Evolutionary conservation across 2,888 invertebrate genomes (phyloP), one percentile per base, ranked within the genome.

Genomic region (Hipparchia semele): DNA sequence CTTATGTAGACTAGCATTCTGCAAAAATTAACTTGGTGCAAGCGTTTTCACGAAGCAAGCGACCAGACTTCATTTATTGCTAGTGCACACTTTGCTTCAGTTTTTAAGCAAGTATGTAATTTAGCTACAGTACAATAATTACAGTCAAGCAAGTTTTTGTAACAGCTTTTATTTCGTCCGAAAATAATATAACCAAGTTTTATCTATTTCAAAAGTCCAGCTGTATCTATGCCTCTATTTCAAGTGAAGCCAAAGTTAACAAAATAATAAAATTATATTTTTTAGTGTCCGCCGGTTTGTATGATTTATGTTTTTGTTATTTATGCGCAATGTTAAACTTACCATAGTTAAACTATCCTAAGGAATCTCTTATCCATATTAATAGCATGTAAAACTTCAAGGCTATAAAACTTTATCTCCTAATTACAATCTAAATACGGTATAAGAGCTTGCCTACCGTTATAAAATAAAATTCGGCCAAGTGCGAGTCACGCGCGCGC

Each of bases 201-300:
- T 91, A 4, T 94, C 92, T 66, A 91, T 90, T 65, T 93, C 91
- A 49, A 49, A 49, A 49, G 49, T 49, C 3, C 49, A 1, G 39
- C 39, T 4, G 39, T 23, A 23, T 23, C 39, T 39, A 5, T 39
- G 2, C 1, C 39, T 23, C 39, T 39, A 39, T 39, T 39, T 39
- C 39, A 39, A 39, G 39, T 39, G 39, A 39, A 39, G 39, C 39
- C 39, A 39, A 4, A 39, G 5, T 39, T 39, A 39, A 39, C 1
- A 49, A 49, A 49, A 53, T 53, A 39, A 13, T 53, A 66, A 39
- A 61, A 61, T 45, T 6, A n/a, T 10, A 0, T 9, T 33, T 12
- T 45, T 33, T 6, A 61, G 45, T 49, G 65, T 8, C 54, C 51
- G 7, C 2, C 9, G n/a, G n/a, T 8, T 66, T 12, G 54, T 66